A percentile compares a stretch with the other conserved stretches of the same genome.
Evolutionary conservation across 2,888 invertebrate genomes (phyloP).

Genomic region (Apodemia mormo): DNA sequence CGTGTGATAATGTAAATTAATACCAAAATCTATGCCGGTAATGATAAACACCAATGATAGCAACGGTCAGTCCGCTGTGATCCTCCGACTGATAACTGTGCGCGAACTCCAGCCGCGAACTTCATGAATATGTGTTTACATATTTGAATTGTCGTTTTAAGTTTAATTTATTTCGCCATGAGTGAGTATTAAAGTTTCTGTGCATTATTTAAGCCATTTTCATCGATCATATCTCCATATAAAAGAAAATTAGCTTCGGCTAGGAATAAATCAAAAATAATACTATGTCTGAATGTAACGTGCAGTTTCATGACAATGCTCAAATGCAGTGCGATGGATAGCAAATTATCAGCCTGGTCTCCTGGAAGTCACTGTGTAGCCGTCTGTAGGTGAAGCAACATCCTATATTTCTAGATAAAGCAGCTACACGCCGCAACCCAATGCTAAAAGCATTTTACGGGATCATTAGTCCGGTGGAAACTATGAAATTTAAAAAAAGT

Average conservation of each 20-base stretch:
- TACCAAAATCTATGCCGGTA: constrained; percentile 4
- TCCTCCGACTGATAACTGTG: neutral
- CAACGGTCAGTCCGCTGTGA: neutral
- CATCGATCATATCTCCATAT: neutral
- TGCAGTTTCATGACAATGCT: no score
- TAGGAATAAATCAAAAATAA: no score
- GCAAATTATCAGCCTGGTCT: no score
- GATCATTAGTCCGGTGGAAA: no score
- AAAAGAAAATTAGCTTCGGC: neutral
- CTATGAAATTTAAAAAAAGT: no score
- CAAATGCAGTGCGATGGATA: no score
- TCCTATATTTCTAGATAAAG: no score
- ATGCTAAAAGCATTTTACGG: no score
- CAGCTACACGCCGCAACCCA: no score
- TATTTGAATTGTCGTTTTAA: neutral
- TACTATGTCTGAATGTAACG: no score
- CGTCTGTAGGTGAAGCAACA: no score
- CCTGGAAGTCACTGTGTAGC: no score
- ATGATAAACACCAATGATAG: neutral
- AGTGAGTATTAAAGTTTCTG: neutral
- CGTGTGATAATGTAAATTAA: constrained; percentile 1
- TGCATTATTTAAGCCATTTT: neutral
- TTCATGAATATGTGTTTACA: neutral
- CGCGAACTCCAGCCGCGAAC: neutral
- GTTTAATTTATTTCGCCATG: neutral